Conservation (phyloP, 2,888 invertebrate genomes). For the Drosophila meridionalis region DNA sequence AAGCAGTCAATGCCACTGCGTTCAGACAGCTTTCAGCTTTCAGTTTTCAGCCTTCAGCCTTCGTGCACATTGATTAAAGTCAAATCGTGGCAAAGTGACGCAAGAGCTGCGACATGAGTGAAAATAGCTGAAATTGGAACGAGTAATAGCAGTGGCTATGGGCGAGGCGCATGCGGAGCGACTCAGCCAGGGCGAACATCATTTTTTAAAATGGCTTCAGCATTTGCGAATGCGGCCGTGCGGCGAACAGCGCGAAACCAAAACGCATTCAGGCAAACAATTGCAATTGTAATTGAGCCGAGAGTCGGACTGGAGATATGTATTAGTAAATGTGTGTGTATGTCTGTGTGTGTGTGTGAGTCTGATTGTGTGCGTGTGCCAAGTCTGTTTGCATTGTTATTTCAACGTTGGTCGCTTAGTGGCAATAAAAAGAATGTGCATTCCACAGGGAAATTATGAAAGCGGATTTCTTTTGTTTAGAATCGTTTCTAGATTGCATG, state of each 20-base stretch:
- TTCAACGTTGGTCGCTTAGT: slow-evolving; percentile 78
- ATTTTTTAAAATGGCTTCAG: slow-evolving; percentile 71
- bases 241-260: slow-evolving; percentile 64
- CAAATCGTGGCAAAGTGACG: slow-evolving; percentile 49
- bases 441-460: slow-evolving; percentile 80
- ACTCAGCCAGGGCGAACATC: slow-evolving; percentile 66
- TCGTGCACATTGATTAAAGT: slow-evolving; percentile 69
- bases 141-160: slow-evolving; percentile 9
- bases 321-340: slow-evolving; percentile 37
- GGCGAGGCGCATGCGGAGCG: background rate
- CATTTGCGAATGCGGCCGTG: slow-evolving; percentile 59
- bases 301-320: slow-evolving; percentile 62
- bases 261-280: slow-evolving; percentile 82
- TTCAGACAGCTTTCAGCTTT: slow-evolving; percentile 19
- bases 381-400: slow-evolving; percentile 76
- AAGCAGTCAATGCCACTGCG: slow-evolving; percentile 29
- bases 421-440: slow-evolving; percentile 82
- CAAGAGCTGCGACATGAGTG: slow-evolving; percentile 58
- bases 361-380: slow-evolving; percentile 25
- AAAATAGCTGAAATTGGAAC: slow-evolving; percentile 38
- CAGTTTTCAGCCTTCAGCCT: slow-evolving; percentile 29
- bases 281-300: slow-evolving; percentile 81
- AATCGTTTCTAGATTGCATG: slow-evolving; percentile 80
- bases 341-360: slow-evolving; percentile 18
- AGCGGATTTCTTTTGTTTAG: slow-evolving; percentile 82